phyloP scores from a whole-genome alignment of 2,797 vertebrate species.

The Micromesistius poutassou region DNA sequence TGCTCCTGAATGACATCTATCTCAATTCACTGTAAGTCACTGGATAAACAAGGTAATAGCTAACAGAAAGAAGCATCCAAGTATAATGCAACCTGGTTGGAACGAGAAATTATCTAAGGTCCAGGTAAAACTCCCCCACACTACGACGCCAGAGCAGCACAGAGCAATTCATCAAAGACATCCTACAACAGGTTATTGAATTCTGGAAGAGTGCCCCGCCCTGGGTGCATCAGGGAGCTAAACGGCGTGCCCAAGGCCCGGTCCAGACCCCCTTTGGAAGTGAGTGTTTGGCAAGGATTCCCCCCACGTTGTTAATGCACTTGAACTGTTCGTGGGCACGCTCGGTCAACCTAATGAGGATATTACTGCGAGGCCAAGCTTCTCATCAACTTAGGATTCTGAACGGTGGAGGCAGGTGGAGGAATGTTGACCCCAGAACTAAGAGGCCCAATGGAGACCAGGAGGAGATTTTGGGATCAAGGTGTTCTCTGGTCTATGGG shows the following conservation, averaged over 20 bases:
- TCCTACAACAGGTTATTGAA: conserved; percentile 61
- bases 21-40: not conserved
- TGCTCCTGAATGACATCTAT: not conserved
- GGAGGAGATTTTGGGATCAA: conserved; percentile 11
- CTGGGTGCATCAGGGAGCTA: conserved; percentile 67
- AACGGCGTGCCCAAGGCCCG: conserved; percentile 48
- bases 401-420: conserved; percentile 38
- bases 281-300: conserved; percentile 65
- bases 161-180: conserved; percentile 61
- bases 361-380: conserved; percentile 64
- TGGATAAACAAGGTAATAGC: not conserved
- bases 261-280: conserved; percentile 58
- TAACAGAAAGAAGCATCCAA: not conserved
- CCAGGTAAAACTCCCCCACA: conserved; percentile 55
- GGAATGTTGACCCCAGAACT: conserved; percentile 33
- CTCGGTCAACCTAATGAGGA: conserved; percentile 75
- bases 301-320: conserved; percentile 75
- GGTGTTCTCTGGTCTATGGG: not conserved
- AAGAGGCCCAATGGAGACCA: conserved; percentile 51
- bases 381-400: conserved; percentile 74
- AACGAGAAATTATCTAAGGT: conserved; percentile 57
- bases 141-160: conserved; percentile 53
- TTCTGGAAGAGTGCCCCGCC: conserved; percentile 56
- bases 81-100: conserved; percentile 54
- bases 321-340: conserved; percentile 63